These are phyloP conservation scores for Eolophus roseicapilla DNA, from an alignment of 2,113 vertebrate genomes.

Conservation along the genomic window DNA sequence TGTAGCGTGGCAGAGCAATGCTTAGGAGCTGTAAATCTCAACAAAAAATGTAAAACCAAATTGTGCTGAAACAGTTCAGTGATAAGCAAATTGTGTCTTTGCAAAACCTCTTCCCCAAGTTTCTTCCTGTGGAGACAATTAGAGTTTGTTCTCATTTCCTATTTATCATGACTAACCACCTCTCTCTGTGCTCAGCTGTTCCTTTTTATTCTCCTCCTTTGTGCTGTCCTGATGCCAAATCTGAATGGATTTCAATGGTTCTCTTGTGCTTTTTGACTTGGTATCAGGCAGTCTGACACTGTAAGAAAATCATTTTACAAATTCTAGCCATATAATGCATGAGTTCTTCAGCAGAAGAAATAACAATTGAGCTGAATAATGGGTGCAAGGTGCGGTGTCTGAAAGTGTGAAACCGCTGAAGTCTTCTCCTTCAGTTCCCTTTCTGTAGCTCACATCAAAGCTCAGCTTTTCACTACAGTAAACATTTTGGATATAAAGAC, in stretches of 20 bases:
- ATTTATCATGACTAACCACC: neutral
- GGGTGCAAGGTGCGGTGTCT: neutral
- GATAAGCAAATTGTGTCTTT: neutral
- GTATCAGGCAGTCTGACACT: neutral
- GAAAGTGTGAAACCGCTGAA: neutral
- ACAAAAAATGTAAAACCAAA: neutral
- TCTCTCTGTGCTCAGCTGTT: constrained; percentile 26
- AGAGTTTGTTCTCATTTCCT: constrained; percentile 29
- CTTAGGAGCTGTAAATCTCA: neutral
- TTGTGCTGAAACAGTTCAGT: neutral
- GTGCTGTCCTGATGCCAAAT: constrained; percentile 13
- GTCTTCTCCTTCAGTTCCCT: neutral
- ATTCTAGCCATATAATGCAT: neutral
- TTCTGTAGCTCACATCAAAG: neutral
- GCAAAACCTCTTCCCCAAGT: neutral
- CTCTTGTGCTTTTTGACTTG: neutral
- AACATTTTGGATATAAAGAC: neutral
- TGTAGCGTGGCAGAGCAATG: neutral
- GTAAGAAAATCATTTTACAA: neutral
- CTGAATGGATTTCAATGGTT: constrained; percentile 6
- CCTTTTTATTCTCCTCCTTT: constrained; percentile 4
- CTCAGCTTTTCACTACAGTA: neutral
- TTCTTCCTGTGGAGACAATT: constrained; percentile 18
- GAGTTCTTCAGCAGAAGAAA: neutral
- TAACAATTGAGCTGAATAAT: neutral